Evolutionary conservation across 2,797 vertebrate genomes (phyloP).

Genomic region (Hypotaenidia okinawae): DNA sequence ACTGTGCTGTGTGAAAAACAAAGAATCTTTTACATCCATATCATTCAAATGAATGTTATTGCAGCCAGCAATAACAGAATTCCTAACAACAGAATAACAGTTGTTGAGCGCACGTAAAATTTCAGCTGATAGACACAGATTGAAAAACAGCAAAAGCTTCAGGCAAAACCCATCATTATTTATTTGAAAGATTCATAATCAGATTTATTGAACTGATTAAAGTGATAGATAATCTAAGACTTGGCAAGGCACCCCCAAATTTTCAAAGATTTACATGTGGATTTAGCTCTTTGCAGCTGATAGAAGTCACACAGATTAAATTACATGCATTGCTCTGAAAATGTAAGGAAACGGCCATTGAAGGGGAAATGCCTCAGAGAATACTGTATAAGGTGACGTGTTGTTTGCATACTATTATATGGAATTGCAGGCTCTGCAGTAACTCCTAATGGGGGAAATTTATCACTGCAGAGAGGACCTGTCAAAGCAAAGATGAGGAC

Average conservation of each 20-base stretch:
- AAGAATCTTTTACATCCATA: neutral
- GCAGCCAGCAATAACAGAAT: conserved; percentile 1
- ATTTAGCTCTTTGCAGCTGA: conserved; percentile 27
- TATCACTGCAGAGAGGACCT: conserved; percentile 27
- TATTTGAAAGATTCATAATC: conserved; percentile 19
- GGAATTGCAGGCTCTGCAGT: conserved; percentile 49
- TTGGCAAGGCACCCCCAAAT: neutral
- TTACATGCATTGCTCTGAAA: neutral
- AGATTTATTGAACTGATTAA: conserved; percentile 35
- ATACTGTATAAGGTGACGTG: neutral
- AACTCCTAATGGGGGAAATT: conserved; percentile 35
- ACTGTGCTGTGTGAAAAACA: neutral
- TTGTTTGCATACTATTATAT: conserved; percentile 31
- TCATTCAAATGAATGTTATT: conserved; percentile 13
- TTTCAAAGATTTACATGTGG: neutral
- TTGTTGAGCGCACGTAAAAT: conserved; percentile 15
- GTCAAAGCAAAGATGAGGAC: conserved; percentile 26
- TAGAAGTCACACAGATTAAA: neutral
- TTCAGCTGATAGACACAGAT: conserved; percentile 33
- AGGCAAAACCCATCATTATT: conserved; percentile 37
- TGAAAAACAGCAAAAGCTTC: conserved; percentile 35
- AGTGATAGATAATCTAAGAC: conserved; percentile 2
- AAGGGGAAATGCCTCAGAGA: conserved; percentile 12
- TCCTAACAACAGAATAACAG: neutral
- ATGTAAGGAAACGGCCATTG: neutral